Conservation (phyloP, 2,797 vertebrate species). For the Onychomys arenicola region DNA sequence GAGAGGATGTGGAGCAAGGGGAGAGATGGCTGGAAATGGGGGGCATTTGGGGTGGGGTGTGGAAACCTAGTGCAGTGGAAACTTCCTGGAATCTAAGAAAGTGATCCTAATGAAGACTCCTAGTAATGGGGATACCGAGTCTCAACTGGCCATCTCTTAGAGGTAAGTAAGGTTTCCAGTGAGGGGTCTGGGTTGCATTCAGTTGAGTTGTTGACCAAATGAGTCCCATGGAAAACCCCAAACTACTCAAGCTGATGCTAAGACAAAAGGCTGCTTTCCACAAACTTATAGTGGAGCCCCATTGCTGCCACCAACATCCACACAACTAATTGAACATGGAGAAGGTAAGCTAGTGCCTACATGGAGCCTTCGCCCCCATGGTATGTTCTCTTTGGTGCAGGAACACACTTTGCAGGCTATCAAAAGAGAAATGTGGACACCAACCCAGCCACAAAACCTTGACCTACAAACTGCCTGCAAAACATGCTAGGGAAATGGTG, state of each 20-base stretch:
- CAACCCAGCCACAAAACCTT: not conserved
- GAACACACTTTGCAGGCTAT: not conserved
- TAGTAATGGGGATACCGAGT: not conserved
- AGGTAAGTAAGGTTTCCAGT: not conserved
- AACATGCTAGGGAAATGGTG: not conserved
- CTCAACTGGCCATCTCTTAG: not conserved
- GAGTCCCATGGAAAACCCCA: not conserved
- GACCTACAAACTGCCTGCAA: not conserved
- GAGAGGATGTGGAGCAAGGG: not conserved
- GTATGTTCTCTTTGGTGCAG: not conserved
- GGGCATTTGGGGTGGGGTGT: not conserved
- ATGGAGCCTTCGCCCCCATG: not conserved
- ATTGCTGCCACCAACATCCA: no score
- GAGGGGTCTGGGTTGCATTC: not conserved
- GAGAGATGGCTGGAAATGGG: not conserved
- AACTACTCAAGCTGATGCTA: not conserved
- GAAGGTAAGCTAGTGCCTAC: no score
- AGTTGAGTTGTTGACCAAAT: not conserved
- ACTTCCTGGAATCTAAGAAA: not conserved
- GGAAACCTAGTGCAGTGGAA: not conserved
- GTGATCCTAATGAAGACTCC: not conserved
- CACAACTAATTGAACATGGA: no score
- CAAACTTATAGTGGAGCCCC: no score
- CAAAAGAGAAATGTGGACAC: not conserved
- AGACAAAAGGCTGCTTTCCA: not conserved